Percentiles rank a stretch among this genome's conserved stretches.
Conservation (phyloP, 1,140 invertebrate species). For the Nephila pilipes region DNA sequence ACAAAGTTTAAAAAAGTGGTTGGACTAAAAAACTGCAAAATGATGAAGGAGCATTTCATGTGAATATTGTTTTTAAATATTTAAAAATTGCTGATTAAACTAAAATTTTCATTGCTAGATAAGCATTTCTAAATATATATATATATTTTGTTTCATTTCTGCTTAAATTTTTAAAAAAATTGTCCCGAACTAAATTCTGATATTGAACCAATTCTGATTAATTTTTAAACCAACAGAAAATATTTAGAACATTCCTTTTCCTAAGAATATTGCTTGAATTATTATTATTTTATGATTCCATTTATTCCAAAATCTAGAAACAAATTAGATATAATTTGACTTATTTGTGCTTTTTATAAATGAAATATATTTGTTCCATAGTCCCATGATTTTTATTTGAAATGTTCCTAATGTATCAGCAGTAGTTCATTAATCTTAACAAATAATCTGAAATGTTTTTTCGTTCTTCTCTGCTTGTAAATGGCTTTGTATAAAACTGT, state of each 20-base stretch:
- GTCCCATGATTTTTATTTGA: background rate
- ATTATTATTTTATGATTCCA: background rate
- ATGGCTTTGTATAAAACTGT: constrained; percentile 63
- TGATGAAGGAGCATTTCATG: constrained; percentile 26
- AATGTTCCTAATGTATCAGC: constrained; percentile 32
- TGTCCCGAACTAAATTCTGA: too few relatives aligned
- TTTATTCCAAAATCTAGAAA: background rate
- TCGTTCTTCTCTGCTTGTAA: constrained; percentile 42
- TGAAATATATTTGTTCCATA: too few relatives aligned
- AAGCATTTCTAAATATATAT: too few relatives aligned
- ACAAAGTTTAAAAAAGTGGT: constrained; percentile 35
- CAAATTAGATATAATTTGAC: too few relatives aligned
- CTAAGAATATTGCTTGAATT: too few relatives aligned
- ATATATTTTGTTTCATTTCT: too few relatives aligned
- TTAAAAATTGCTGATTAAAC: background rate
- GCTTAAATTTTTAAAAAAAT: too few relatives aligned
- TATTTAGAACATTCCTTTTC: background rate
- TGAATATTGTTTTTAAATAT: background rate
- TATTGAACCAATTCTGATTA: too few relatives aligned
- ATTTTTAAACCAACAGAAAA: background rate
- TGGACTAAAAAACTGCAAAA: background rate
- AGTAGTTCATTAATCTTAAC: background rate
- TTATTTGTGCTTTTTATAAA: too few relatives aligned
- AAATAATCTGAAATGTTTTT: background rate
- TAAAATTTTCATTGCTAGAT: too few relatives aligned